These are phyloP conservation scores for Oryzias woworae DNA, from an alignment of 2,113 vertebrate species.

Conservation along the genomic window DNA sequence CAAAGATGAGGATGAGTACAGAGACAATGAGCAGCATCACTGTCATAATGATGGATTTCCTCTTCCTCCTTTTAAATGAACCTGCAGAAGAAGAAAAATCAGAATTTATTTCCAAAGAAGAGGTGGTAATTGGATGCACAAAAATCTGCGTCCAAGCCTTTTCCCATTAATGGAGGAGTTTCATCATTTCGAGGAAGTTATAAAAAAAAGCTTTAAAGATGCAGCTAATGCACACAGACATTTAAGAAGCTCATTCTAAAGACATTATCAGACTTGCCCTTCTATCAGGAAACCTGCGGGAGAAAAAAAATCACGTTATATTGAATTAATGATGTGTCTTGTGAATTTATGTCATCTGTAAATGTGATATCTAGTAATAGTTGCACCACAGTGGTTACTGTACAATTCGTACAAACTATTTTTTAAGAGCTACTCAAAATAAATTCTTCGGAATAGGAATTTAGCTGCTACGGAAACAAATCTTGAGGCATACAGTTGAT, in stretches of 20 bases:
- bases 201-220: conserved; percentile 6
- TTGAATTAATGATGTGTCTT: background rate
- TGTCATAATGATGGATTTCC: conserved; percentile 94
- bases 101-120: background rate
- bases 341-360: too few species aligned
- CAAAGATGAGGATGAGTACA: conserved; percentile 92
- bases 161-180: background rate
- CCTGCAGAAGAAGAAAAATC: conserved; percentile 68
- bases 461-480: too few species aligned
- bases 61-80: conserved; percentile 93
- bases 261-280: background rate
- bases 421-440: too few species aligned
- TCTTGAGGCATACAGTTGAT: too few species aligned
- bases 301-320: background rate
- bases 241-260: background rate
- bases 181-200: background rate
- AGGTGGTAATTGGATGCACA: background rate
- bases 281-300: background rate
- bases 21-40: conserved; percentile 93
- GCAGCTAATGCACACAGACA: background rate
- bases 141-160: background rate
- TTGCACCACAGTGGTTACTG: too few species aligned
- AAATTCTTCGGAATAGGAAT: too few species aligned
- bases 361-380: too few species aligned
- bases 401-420: too few species aligned